These are phyloP conservation scores for Cheiracanthium punctorium DNA, from an alignment of 2,888 invertebrate genomes.

Conservation along the genomic window DNA sequence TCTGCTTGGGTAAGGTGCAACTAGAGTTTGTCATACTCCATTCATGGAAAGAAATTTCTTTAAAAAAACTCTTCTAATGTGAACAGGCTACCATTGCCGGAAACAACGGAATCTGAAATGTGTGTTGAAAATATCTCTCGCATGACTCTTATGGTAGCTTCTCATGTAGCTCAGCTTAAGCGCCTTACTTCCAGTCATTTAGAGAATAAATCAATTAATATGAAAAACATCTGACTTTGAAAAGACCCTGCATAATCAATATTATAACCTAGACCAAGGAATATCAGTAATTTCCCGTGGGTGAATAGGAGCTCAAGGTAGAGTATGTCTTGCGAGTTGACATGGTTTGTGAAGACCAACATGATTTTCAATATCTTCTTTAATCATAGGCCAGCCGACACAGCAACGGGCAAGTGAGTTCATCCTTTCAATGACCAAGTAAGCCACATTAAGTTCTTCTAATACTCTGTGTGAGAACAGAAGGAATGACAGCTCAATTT, in stretches of 20 bases:
- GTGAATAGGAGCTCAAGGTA: background rate
- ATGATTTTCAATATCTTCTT: background rate
- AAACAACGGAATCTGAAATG: slow-evolving; percentile 71
- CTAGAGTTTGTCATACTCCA: too few species aligned
- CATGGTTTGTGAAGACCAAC: background rate
- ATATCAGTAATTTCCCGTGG: background rate
- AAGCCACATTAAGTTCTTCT: background rate
- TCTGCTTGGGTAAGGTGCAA: too few species aligned
- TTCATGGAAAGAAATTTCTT: slow-evolving; percentile 59
- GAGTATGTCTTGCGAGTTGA: background rate
- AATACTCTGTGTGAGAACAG: background rate
- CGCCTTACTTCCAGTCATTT: slow-evolving; percentile 72
- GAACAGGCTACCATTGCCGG: slow-evolving; percentile 73
- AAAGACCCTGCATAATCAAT: too few species aligned
- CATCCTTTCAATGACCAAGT: background rate
- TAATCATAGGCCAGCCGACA: background rate
- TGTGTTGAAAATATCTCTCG: slow-evolving; percentile 67
- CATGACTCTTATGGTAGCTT: slow-evolving; percentile 56
- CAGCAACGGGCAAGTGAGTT: background rate
- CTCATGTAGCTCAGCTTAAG: slow-evolving; percentile 41
- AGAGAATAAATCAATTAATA: slow-evolving; percentile 72
- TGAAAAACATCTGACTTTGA: slow-evolving; percentile 70
- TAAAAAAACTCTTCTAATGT: slow-evolving; percentile 72
- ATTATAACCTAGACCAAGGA: too few species aligned
- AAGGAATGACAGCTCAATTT: background rate